phyloP scores from a whole-genome alignment of 2,113 vertebrate genomes.

The Oreochromis tanganicae region DNA sequence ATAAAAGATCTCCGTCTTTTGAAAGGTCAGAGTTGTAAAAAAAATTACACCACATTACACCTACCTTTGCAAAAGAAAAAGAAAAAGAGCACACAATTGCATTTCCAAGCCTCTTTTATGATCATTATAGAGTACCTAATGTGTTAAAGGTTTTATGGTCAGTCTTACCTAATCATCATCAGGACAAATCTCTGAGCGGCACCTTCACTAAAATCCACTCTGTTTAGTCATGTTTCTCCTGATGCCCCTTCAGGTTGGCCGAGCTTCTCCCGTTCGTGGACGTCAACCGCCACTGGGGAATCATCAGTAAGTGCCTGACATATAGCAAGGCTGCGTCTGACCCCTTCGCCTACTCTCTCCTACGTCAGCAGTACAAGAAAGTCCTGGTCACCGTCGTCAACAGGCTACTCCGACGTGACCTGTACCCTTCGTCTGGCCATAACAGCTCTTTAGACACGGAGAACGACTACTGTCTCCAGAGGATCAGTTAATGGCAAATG shows the following conservation, averaged over 20 bases:
- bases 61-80: neutral
- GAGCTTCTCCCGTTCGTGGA: constrained; percentile 79
- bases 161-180: neutral
- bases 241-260: constrained; percentile 72
- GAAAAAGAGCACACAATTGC: neutral
- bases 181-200: neutral
- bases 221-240: neutral
- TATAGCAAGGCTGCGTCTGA: constrained; percentile 83
- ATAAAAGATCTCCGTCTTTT: neutral
- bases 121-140: neutral
- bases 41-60: neutral
- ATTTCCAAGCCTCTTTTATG: neutral
- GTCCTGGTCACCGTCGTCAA: constrained; percentile 77
- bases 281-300: constrained; percentile 80
- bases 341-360: constrained; percentile 80
- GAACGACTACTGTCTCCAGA: constrained; percentile 81
- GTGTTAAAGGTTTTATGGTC: neutral
- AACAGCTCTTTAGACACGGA: constrained; percentile 81
- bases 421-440: constrained; percentile 79
- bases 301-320: constrained; percentile 83
- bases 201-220: neutral
- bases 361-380: constrained; percentile 81
- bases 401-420: constrained; percentile 78
- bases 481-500: constrained; percentile 68
- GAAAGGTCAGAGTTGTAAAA: neutral